Evolutionary conservation across 37 sponge, comb jelly and placozoan species (phyloP).

Genomic region (Petrosia ficiformis): DNA sequence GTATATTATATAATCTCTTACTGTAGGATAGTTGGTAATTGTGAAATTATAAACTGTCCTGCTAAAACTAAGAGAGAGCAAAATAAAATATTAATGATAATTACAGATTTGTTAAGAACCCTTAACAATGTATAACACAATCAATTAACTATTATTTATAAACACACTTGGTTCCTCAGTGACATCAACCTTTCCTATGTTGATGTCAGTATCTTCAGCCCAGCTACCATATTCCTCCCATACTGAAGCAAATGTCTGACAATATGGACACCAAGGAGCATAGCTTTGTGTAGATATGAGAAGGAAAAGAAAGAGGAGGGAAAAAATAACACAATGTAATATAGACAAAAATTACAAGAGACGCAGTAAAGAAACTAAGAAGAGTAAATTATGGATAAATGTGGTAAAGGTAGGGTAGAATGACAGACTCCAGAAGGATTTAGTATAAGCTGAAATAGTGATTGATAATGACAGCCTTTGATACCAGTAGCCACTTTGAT

Average conservation of each 20-base stretch:
- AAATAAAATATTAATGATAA: not conserved
- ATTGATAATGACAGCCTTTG: too few relatives aligned
- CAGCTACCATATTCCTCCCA: constrained; percentile 53
- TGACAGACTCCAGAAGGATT: too few relatives aligned
- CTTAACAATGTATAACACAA: not conserved
- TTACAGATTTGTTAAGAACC: not conserved
- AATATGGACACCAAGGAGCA: constrained; percentile 84
- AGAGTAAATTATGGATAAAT: too few relatives aligned
- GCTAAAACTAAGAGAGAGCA: constrained; percentile 31
- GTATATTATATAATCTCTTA: too few relatives aligned
- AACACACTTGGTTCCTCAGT: constrained; percentile 39
- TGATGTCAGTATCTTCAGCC: constrained; percentile 18
- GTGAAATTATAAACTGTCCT: constrained; percentile 56
- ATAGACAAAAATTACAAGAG: not conserved
- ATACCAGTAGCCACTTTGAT: too few relatives aligned
- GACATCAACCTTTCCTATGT: constrained; percentile 53
- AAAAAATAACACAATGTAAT: not conserved
- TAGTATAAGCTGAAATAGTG: too few relatives aligned
- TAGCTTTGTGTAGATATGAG: constrained; percentile 21
- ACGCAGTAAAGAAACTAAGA: too few relatives aligned
- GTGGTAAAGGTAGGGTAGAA: too few relatives aligned
- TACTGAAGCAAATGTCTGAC: constrained; percentile 30
- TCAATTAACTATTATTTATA: not conserved
- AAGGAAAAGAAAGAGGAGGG: too few relatives aligned
- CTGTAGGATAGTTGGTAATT: constrained; percentile 57